These are phyloP conservation scores for Acanthornis magna DNA, from an alignment of 2,797 vertebrate species.

Conservation along the genomic window DNA sequence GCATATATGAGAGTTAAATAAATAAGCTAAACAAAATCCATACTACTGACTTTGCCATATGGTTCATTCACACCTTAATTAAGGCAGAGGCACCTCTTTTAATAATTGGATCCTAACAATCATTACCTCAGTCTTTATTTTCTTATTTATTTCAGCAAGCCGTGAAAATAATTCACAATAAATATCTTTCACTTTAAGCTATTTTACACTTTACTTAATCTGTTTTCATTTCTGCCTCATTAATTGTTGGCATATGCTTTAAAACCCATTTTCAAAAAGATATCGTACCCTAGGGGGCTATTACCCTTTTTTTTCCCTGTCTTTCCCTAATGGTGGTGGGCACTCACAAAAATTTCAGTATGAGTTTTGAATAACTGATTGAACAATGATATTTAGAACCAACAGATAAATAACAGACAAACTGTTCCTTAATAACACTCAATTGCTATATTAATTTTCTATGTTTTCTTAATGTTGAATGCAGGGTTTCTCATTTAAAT, in stretches of 20 bases:
- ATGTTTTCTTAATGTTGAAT: neutral
- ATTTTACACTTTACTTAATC: neutral
- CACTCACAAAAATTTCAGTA: neutral
- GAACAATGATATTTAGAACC: neutral
- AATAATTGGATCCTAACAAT: neutral
- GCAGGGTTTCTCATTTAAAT: neutral
- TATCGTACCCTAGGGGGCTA: neutral
- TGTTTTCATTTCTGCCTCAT: slow-evolving; percentile 7
- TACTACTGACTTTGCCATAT: neutral
- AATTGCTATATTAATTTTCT: neutral
- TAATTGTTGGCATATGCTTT: slow-evolving; percentile 11
- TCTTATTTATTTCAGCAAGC: neutral
- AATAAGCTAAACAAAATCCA: neutral
- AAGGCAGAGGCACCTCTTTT: neutral
- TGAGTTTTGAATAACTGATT: neutral
- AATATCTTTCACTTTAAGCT: neutral
- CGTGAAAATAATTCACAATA: neutral
- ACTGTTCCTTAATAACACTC: neutral
- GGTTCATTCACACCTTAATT: neutral
- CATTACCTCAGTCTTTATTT: neutral
- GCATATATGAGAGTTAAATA: neutral
- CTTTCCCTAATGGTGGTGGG: neutral
- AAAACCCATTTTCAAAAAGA: neutral
- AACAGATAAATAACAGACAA: neutral
- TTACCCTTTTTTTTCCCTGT: neutral